These are phyloP conservation scores for Eurosta solidaginis DNA, from an alignment of 1,140 invertebrate species.

Conservation along the genomic window DNA sequence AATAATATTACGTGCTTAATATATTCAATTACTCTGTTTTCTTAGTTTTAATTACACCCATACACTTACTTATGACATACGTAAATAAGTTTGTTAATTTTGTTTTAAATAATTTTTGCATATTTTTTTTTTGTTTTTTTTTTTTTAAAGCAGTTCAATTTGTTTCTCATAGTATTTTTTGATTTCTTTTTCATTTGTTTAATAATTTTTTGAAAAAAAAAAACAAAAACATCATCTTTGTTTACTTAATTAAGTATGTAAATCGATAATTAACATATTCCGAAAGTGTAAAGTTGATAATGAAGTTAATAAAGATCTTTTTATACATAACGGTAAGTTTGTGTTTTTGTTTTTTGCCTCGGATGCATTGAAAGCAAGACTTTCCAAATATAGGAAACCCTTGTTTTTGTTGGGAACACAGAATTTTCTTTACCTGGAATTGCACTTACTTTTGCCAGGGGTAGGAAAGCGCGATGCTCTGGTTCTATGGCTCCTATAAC, in stretches of 20 bases:
- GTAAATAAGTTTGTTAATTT: slow-evolving; percentile 13
- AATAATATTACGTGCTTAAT: too few relatives aligned
- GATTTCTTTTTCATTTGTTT: neutral
- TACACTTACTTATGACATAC: neutral
- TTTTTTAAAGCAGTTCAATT: neutral
- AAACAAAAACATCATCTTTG: neutral
- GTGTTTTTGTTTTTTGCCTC: neutral
- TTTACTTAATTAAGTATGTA: neutral
- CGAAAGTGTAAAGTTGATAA: slow-evolving; percentile 9
- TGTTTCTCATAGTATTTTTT: neutral
- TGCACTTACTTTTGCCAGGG: too few relatives aligned
- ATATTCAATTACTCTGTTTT: slow-evolving; percentile 7
- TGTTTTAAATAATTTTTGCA: neutral
- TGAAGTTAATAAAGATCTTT: slow-evolving; percentile 23
- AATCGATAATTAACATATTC: slow-evolving; percentile 16
- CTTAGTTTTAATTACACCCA: slow-evolving; percentile 9
- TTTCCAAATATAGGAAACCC: too few relatives aligned
- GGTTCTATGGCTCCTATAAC: too few relatives aligned
- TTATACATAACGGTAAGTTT: slow-evolving; percentile 13
- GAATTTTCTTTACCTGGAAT: too few relatives aligned
- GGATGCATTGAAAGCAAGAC: neutral
- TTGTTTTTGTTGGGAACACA: too few relatives aligned
- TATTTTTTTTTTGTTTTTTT: neutral
- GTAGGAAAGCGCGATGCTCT: too few relatives aligned
- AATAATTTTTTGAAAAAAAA: neutral